A percentile compares a stretch with the other conserved stretches of the same genome.
Evolutionary conservation across 2,113 vertebrate genomes (phyloP).

Genomic region (Oryzias melastigma): DNA sequence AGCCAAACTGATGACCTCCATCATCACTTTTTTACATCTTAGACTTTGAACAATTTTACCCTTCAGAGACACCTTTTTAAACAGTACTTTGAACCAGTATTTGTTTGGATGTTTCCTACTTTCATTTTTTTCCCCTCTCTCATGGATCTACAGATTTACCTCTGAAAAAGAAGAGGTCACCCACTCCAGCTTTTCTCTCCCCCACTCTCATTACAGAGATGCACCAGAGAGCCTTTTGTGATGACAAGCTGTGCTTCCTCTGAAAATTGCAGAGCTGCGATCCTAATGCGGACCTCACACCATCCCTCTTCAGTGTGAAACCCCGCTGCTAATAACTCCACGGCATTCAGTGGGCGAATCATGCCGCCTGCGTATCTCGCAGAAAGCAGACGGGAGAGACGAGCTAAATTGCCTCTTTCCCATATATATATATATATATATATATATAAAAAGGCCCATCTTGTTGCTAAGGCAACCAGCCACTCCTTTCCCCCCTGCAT

Average conservation of each 20-base stretch:
- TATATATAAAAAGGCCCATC: slow-evolving; percentile 23
- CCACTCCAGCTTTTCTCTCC: slow-evolving; percentile 7
- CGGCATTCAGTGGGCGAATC: slow-evolving; percentile 39
- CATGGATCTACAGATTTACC: slow-evolving; percentile 8
- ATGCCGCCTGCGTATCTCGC: slow-evolving; percentile 28
- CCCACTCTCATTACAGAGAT: slow-evolving; percentile 41
- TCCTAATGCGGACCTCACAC: slow-evolving; percentile 2
- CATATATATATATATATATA: slow-evolving; percentile 2
- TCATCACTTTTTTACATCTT: slow-evolving; percentile 10
- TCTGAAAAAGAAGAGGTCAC: slow-evolving; percentile 30
- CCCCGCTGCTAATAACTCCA: slow-evolving; percentile 39
- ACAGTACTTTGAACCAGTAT: too few relatives aligned
- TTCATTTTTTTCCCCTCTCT: neutral
- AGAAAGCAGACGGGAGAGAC: slow-evolving; percentile 26
- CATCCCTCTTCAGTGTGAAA: slow-evolving; percentile 16
- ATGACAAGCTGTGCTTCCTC: slow-evolving; percentile 29
- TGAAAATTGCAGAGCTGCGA: slow-evolving; percentile 22
- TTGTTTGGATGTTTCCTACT: neutral
- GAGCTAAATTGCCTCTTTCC: slow-evolving; percentile 59
- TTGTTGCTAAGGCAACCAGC: slow-evolving; percentile 60
- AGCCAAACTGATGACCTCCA: slow-evolving; percentile 37
- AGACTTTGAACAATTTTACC: slow-evolving; percentile 20
- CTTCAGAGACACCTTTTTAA: neutral
- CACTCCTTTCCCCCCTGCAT: slow-evolving; percentile 14
- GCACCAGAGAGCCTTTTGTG: slow-evolving; percentile 31